Percentiles rank a stretch among this genome's conserved stretches.
Evolutionary conservation across 2,797 vertebrate genomes (phyloP).

Genomic region (Schizothorax lantsangensis): DNA sequence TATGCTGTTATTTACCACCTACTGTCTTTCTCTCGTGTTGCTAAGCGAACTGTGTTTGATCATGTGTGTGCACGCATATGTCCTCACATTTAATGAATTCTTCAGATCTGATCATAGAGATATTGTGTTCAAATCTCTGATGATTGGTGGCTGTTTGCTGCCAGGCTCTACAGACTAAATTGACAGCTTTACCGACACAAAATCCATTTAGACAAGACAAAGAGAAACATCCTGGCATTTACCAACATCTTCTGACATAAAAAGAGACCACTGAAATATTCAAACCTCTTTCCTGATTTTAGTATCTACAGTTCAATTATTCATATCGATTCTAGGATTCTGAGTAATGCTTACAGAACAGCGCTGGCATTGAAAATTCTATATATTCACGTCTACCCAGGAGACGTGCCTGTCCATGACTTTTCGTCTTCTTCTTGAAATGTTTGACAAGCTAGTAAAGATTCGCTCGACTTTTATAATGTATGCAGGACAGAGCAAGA

Average conservation of each 20-base stretch:
- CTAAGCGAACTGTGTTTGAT: constrained; percentile 1
- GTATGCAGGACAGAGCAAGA: constrained; percentile 50
- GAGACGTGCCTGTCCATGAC: neutral
- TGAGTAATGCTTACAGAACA: constrained; percentile 10
- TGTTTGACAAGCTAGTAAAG: constrained; percentile 41
- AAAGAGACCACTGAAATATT: constrained; percentile 21
- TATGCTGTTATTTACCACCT: constrained; percentile 35
- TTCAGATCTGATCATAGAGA: constrained; percentile 45
- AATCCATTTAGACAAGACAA: constrained; percentile 7
- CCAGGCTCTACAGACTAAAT: neutral
- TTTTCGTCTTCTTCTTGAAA: neutral
- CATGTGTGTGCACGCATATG: constrained; percentile 27
- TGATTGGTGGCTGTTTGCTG: neutral
- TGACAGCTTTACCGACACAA: neutral
- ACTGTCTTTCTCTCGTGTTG: constrained; percentile 30
- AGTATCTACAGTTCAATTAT: constrained; percentile 14
- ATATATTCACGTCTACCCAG: neutral
- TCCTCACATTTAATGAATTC: constrained; percentile 43
- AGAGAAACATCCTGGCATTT: constrained; percentile 1
- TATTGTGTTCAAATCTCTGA: constrained; percentile 57
- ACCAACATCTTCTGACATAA: neutral
- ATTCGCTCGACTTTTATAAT: constrained; percentile 63
- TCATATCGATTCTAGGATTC: neutral
- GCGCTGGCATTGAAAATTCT: constrained; percentile 1
- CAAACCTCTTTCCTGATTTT: neutral